phyloP scores from a whole-genome alignment of 2,888 invertebrate genomes.

The Brachyptera putata region DNA sequence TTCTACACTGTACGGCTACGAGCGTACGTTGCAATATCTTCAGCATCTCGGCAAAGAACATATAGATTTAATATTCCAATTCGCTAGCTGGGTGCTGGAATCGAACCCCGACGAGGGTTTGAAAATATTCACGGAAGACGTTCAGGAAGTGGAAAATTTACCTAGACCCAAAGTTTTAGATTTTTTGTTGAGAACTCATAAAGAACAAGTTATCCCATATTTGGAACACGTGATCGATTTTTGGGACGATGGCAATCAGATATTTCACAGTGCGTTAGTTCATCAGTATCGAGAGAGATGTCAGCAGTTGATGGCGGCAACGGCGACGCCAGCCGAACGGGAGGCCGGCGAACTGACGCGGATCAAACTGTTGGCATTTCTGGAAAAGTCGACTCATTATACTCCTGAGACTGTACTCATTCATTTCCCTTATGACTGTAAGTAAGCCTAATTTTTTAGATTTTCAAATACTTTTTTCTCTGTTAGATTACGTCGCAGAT shows the following conservation, averaged over 20 bases:
- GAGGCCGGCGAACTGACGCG: slow-evolving; percentile 53
- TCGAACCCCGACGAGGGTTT: slow-evolving; percentile 86
- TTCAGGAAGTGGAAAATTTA: slow-evolving; percentile 81
- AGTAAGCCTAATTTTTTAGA: slow-evolving; percentile 26
- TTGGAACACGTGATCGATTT: slow-evolving; percentile 88
- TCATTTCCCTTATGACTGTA: slow-evolving; percentile 76
- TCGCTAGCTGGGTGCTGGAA: slow-evolving; percentile 86
- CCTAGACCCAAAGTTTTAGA: slow-evolving; percentile 86
- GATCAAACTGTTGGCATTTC: slow-evolving; percentile 67
- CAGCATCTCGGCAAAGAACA: slow-evolving; percentile 81
- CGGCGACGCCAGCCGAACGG: slow-evolving; percentile 45
- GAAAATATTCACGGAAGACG: slow-evolving; percentile 81
- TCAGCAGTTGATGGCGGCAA: slow-evolving; percentile 35
- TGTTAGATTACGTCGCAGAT: too few relatives aligned
- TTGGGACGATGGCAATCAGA: slow-evolving; percentile 80
- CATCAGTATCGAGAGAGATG: slow-evolving; percentile 81
- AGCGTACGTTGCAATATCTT: slow-evolving; percentile 84
- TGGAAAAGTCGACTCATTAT: slow-evolving; percentile 76
- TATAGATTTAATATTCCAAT: slow-evolving; percentile 86
- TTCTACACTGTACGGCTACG: slow-evolving; percentile 72
- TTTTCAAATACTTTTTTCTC: background rate
- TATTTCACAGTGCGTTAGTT: slow-evolving; percentile 87
- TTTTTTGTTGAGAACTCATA: slow-evolving; percentile 78
- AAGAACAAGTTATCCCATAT: slow-evolving; percentile 81
- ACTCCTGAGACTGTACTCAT: slow-evolving; percentile 81